A percentile compares a stretch with the other conserved stretches of the same genome.
Evolutionary conservation across 2,113 vertebrate genomes (phyloP).

Genomic region (Pheucticus melanocephalus): DNA sequence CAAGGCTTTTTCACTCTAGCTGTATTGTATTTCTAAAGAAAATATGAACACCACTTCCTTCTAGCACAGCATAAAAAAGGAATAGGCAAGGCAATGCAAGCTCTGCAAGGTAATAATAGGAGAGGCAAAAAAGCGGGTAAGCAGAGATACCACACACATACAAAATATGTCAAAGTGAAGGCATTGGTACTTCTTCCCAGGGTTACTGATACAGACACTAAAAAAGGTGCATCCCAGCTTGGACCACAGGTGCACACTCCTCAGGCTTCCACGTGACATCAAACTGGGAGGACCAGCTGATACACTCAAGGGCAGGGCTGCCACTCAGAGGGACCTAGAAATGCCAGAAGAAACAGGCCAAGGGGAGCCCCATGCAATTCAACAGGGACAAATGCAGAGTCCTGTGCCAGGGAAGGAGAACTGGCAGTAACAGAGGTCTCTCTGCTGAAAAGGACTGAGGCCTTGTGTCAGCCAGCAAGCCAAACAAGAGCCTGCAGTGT

Average conservation of each 20-base stretch:
- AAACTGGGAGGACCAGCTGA: not conserved
- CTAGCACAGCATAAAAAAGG: not conserved
- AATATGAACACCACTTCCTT: not conserved
- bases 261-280: not conserved
- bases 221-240: not conserved
- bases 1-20: not conserved
- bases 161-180: not conserved
- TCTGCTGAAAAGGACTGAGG: not conserved
- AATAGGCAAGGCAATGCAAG: not conserved
- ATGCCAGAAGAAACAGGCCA: not conserved
- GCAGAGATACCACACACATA: accelerated
- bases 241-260: not conserved
- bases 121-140: not conserved
- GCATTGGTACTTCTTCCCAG: not conserved
- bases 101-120: not conserved
- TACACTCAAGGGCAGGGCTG: not conserved
- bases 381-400: not conserved
- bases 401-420: not conserved
- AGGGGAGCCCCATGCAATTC: not conserved
- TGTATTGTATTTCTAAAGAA: not conserved
- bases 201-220: not conserved
- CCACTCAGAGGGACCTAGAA: not conserved
- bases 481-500: accelerated
- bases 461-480: not conserved
- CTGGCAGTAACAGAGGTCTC: not conserved